Evolutionary conservation across 2,113 vertebrate genomes (phyloP), one percentile per base, ranked within the genome.

Genomic region (Holacanthus passer): DNA sequence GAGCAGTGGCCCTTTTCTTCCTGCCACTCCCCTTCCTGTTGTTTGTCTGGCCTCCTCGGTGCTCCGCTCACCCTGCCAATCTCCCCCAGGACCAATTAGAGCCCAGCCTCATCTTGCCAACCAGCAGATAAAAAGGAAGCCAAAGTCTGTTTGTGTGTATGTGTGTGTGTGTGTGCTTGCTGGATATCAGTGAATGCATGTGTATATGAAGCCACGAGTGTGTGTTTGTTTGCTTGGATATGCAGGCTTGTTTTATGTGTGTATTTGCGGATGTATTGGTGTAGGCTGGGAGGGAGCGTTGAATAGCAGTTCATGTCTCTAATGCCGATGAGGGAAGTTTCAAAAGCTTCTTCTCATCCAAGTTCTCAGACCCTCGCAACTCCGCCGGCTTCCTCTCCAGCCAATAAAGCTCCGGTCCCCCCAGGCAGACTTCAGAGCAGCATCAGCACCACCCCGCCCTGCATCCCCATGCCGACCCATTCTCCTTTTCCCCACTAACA

Each of bases 51-150:
- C 91, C 90, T 84, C 96, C 95, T 93, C 95, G 96, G 78, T 96
- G 96, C 96, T 96, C 96, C 95, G 89, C 32, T 93, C 94, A 90
- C 95, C 95, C 96, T 96, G 95, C 93, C 96, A 93, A 94, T 94
- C 92, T 98, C 98, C 97, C 97, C 58, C 87, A 96, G 96, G 97
- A 97, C 97, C 97, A 98, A 98, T 97, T 98, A 98, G 96, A 94
- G 93, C 94, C 93, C 94, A 92, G 96, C 95, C 96, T 96, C 96
- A 96, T 97, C 97, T 97, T 93, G 92, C 95, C 94, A 96, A 95
- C 96, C 96, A 94, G 90, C 94, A 97, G 96, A 98, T 98, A 96
- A 97, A 98, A 98, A 96, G 96, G 91, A 94, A 87, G 87, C 89
- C 92, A 82, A 91, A 86, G 92, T 10, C 76, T 83, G 67, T 80